phyloP scores from a whole-genome alignment of 2,888 invertebrate species.

The Agrochola lota region DNA sequence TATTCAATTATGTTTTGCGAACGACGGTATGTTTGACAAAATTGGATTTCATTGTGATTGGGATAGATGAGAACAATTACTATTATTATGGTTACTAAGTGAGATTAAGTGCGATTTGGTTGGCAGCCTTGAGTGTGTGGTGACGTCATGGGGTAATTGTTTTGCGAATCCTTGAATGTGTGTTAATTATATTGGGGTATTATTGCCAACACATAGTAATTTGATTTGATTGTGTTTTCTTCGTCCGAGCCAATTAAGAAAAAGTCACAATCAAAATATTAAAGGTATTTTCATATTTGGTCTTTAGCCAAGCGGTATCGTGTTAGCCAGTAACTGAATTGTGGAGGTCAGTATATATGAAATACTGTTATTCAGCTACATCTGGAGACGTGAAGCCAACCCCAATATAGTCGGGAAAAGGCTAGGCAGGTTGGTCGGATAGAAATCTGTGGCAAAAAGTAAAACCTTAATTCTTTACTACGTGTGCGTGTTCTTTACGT shows the following conservation, averaged over 20 bases:
- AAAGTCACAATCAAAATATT: background rate
- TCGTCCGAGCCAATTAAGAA: background rate
- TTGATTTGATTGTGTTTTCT: no score
- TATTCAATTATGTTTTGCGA: slow-evolving; percentile 77
- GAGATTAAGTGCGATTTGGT: slow-evolving; percentile 54
- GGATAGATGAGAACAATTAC: slow-evolving; percentile 47
- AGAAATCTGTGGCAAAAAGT: background rate
- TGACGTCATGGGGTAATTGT: slow-evolving; percentile 17
- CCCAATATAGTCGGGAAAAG: background rate
- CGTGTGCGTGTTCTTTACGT: no score
- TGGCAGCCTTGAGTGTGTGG: slow-evolving; percentile 15
- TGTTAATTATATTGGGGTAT: background rate
- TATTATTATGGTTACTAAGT: slow-evolving; percentile 62
- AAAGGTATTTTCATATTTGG: background rate
- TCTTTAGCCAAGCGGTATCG: background rate
- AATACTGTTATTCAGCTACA: background rate
- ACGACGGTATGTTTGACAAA: slow-evolving; percentile 64
- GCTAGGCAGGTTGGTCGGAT: background rate
- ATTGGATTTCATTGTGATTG: slow-evolving; percentile 69
- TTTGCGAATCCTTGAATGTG: background rate
- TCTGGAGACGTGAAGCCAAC: no score
- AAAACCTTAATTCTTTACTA: no score
- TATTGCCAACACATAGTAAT: background rate
- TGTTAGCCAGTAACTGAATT: background rate
- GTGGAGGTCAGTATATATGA: no score